Evolutionary conservation across 1,140 invertebrate species (phyloP).

Genomic region (Littorina saxatilis): DNA sequence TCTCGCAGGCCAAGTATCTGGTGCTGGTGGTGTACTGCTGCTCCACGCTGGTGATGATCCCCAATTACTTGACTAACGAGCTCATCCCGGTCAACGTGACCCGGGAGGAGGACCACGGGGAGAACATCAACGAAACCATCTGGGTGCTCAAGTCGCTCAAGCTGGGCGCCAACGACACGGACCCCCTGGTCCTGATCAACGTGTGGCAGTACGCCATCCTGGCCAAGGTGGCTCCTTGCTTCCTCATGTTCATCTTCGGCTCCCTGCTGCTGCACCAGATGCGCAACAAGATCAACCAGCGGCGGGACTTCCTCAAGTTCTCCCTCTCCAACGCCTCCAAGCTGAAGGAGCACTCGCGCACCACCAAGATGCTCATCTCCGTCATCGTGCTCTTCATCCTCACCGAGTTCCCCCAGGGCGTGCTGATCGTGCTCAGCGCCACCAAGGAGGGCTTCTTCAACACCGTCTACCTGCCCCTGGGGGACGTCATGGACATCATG

Average conservation of each 20-base stretch:
- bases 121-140: slow-evolving; percentile 51
- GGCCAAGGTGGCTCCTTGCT: slow-evolving; percentile 75
- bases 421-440: slow-evolving; percentile 72
- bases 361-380: slow-evolving; percentile 92
- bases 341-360: slow-evolving; percentile 85
- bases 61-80: slow-evolving; percentile 80
- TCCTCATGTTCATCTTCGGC: slow-evolving; percentile 76
- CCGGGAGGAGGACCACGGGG: not conserved
- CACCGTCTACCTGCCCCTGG: slow-evolving; percentile 79
- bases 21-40: slow-evolving; percentile 84
- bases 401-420: slow-evolving; percentile 87
- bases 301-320: slow-evolving; percentile 68
- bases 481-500: slow-evolving; percentile 94
- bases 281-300: slow-evolving; percentile 75
- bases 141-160: slow-evolving; percentile 76
- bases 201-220: slow-evolving; percentile 73
- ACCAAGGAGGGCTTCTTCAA: slow-evolving; percentile 67
- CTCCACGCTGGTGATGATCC: slow-evolving; percentile 86
- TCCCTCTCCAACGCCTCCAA: slow-evolving; percentile 65
- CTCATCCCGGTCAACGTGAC: slow-evolving; percentile 33
- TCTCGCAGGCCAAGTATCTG: slow-evolving; percentile 80
- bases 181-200: slow-evolving; percentile 73
- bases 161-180: slow-evolving; percentile 78
- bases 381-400: slow-evolving; percentile 90
- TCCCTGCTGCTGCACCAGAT: slow-evolving; percentile 79